These are phyloP conservation scores for Pelvicachromis taeniatus DNA, from an alignment of 2,113 vertebrate genomes.

Conservation along the genomic window DNA sequence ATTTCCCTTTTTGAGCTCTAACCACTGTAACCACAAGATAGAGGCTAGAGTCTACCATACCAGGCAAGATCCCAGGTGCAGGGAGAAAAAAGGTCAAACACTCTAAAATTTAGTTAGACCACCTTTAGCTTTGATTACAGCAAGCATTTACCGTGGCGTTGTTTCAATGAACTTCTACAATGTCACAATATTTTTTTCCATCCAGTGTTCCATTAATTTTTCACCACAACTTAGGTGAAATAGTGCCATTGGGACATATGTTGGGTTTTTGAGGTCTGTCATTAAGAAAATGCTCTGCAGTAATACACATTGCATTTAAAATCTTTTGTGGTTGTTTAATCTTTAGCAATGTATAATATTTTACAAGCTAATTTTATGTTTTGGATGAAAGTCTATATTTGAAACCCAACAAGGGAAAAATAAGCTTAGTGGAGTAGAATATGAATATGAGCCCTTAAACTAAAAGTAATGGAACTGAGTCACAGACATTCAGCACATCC, in stretches of 20 bases:
- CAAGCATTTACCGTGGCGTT: too few species aligned
- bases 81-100: too few species aligned
- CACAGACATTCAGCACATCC: neutral
- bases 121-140: too few species aligned
- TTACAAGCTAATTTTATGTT: neutral
- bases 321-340: neutral
- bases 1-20: neutral
- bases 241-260: neutral
- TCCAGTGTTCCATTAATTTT: too few species aligned
- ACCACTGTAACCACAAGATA: neutral
- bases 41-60: too few species aligned
- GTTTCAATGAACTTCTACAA: too few species aligned
- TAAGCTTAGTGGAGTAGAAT: neutral
- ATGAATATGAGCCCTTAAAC: neutral
- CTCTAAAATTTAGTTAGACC: too few species aligned
- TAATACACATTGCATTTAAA: neutral
- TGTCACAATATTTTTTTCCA: too few species aligned
- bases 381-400: neutral
- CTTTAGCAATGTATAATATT: neutral
- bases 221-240: too few species aligned
- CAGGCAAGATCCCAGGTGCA: neutral
- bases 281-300: neutral
- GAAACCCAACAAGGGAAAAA: neutral
- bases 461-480: neutral
- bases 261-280: neutral